Evolutionary conservation across 2,113 vertebrate genomes (phyloP).

Genomic region (Ameiurus melas): DNA sequence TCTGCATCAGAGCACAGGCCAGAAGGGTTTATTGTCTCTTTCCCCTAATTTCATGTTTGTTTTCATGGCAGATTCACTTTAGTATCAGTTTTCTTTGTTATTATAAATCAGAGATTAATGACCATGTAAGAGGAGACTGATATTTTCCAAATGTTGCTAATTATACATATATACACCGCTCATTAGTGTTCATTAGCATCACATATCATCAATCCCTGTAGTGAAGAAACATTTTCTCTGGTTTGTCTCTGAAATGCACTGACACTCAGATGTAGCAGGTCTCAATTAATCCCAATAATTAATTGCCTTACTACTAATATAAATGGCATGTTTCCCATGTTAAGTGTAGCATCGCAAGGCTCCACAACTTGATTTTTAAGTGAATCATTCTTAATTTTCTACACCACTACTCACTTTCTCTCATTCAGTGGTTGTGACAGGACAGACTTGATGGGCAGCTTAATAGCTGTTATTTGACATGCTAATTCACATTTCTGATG

Average conservation of each 20-base stretch:
- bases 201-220: background rate
- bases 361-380: conserved; percentile 56
- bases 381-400: conserved; percentile 63
- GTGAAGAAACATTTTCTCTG: background rate
- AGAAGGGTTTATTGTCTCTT: conserved; percentile 43
- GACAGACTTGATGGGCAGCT: conserved; percentile 53
- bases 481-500: conserved; percentile 52
- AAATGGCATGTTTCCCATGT: conserved; percentile 67
- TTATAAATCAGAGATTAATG: conserved; percentile 6
- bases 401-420: conserved; percentile 38
- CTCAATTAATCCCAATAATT: conserved; percentile 77
- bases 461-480: conserved; percentile 56
- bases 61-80: background rate
- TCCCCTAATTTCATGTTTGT: background rate
- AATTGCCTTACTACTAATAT: conserved; percentile 55
- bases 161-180: background rate
- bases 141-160: conserved; percentile 18
- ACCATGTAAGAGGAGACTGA: background rate
- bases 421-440: conserved; percentile 48
- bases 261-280: conserved; percentile 61
- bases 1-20: conserved; percentile 52
- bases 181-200: conserved; percentile 13
- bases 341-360: conserved; percentile 67
- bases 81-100: background rate
- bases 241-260: conserved; percentile 40